phyloP scores from a whole-genome alignment of 2,888 invertebrate genomes.

The Hesperia comma region DNA sequence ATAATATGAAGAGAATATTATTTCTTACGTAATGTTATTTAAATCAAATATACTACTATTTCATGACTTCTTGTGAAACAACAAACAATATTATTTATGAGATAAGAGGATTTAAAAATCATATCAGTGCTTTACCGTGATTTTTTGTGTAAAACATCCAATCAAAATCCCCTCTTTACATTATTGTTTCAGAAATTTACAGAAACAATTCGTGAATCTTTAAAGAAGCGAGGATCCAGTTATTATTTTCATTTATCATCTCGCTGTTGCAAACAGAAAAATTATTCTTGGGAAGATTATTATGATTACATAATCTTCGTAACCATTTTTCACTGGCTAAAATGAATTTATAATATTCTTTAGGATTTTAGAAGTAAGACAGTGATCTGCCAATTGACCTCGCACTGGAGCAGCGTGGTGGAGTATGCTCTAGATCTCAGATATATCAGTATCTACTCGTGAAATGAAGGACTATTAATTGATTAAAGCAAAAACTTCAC shows the following conservation, averaged over 20 bases:
- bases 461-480: too few relatives aligned
- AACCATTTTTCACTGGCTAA: not conserved
- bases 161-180: conserved; percentile 4
- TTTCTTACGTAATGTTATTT: too few relatives aligned
- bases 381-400: not conserved
- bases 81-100: too few relatives aligned
- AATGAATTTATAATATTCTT: not conserved
- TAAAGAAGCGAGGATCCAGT: conserved; percentile 5
- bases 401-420: too few relatives aligned
- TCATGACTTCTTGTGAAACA: too few relatives aligned
- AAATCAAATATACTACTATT: too few relatives aligned
- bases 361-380: not conserved
- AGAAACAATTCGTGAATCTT: not conserved
- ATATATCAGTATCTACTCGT: too few relatives aligned
- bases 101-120: not conserved
- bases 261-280: not conserved
- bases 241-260: not conserved
- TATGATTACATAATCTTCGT: not conserved
- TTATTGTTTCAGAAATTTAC: conserved; percentile 1
- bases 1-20: too few relatives aligned
- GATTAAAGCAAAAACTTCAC: too few relatives aligned
- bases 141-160: not conserved
- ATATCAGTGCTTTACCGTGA: not conserved
- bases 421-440: too few relatives aligned
- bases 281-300: not conserved